Evolutionary conservation across 2,113 vertebrate species (phyloP).

Genomic region (Geococcyx californianus): DNA sequence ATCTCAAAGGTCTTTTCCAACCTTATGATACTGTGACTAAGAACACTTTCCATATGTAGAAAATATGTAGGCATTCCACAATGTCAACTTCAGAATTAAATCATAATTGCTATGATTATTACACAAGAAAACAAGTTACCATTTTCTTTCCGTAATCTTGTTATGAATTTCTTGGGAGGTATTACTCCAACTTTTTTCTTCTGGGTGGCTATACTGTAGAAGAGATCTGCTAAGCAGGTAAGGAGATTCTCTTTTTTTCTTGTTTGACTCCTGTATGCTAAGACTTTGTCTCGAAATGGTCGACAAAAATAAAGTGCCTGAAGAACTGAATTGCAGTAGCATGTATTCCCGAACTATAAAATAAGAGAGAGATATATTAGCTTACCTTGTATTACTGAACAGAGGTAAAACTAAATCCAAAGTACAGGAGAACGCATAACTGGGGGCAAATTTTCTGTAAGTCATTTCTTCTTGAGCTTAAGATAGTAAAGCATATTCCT

Average conservation of each 20-base stretch:
- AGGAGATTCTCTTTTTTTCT: conserved; percentile 85
- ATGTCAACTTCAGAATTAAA: neutral
- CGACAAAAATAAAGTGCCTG: conserved; percentile 94
- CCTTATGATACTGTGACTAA: neutral
- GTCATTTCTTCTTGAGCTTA: neutral
- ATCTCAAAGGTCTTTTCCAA: too few species aligned
- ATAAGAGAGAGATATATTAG: conserved; percentile 51
- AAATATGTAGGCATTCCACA: neutral
- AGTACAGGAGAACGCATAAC: neutral
- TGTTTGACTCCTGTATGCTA: conserved; percentile 84
- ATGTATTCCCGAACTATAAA: conserved; percentile 93
- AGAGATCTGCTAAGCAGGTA: conserved; percentile 83
- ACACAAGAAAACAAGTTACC: conserved; percentile 63
- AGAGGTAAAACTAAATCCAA: neutral
- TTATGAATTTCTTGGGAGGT: conserved; percentile 87
- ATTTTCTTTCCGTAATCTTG: conserved; percentile 84
- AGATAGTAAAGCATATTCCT: neutral
- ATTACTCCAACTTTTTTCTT: conserved; percentile 87
- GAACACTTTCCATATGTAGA: neutral
- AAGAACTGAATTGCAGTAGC: conserved; percentile 98
- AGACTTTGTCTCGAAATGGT: conserved; percentile 85
- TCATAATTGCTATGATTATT: neutral
- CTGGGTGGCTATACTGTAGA: conserved; percentile 86
- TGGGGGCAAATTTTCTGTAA: neutral
- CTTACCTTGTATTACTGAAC: neutral